A percentile compares a stretch with the other conserved stretches of the same genome.
Evolutionary conservation across 2,113 vertebrate genomes (phyloP).

Genomic region (Odobenus rosmarus): DNA sequence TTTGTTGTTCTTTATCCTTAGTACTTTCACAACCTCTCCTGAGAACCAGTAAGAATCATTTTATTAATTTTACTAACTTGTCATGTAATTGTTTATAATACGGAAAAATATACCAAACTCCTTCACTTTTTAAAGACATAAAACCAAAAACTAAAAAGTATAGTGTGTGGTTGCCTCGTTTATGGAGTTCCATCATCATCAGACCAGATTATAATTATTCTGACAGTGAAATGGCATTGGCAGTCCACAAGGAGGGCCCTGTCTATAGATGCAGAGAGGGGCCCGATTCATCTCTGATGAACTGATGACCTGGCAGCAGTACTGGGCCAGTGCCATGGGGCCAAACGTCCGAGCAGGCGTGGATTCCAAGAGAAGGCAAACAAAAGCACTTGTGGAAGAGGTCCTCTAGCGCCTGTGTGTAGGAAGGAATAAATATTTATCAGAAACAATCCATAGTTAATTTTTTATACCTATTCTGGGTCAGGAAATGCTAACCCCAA

Average conservation of each 20-base stretch:
- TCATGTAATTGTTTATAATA: slow-evolving; percentile 20
- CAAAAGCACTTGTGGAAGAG: neutral
- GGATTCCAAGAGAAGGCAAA: neutral
- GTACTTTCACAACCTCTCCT: neutral
- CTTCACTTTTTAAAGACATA: slow-evolving; percentile 24
- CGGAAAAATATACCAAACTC: neutral
- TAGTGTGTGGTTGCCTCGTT: neutral
- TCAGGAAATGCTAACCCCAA: neutral
- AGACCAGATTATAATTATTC: neutral
- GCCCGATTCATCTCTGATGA: neutral
- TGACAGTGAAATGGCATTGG: neutral
- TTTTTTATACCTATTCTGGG: neutral
- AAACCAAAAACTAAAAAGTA: slow-evolving; percentile 8
- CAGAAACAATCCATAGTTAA: neutral
- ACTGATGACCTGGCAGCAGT: neutral
- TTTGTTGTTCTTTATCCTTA: neutral
- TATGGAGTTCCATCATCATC: neutral
- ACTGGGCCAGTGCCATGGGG: neutral
- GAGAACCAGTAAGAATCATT: neutral
- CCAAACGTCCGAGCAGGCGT: neutral
- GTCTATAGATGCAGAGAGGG: neutral
- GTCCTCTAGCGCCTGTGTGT: neutral
- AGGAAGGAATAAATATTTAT: neutral
- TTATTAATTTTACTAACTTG: slow-evolving; percentile 45
- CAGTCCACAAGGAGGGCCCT: no score